phyloP scores from a whole-genome alignment of 35 echinoderm and acorn worm genomes.

The Stichopus chloronotus region DNA sequence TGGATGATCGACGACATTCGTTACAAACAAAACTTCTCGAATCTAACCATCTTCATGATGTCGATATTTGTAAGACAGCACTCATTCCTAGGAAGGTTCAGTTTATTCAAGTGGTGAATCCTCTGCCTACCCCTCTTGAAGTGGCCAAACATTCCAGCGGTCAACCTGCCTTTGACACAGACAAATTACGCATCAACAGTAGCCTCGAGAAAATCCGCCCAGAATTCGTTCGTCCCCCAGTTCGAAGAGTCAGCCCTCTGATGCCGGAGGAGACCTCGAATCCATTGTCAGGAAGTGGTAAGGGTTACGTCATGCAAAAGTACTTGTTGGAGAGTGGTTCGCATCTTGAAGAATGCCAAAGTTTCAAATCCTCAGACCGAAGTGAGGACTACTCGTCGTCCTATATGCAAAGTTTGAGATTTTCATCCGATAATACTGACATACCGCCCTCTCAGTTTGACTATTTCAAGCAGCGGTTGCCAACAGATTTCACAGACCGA shows the following conservation, averaged over 20 bases:
- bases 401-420: background rate
- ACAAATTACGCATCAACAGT: slow-evolving; percentile 62
- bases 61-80: slow-evolving; percentile 20
- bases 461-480: slow-evolving; percentile 57
- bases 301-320: slow-evolving; percentile 53
- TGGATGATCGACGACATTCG: background rate
- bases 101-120: slow-evolving; percentile 57
- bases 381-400: slow-evolving; percentile 27
- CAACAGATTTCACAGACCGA: slow-evolving; percentile 46
- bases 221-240: slow-evolving; percentile 53
- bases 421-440: slow-evolving; percentile 26
- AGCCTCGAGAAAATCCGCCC: slow-evolving; percentile 67
- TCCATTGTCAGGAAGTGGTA: background rate
- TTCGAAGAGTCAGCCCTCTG: background rate
- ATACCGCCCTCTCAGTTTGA: background rate
- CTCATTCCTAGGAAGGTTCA: slow-evolving; percentile 32
- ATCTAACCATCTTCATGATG: slow-evolving; percentile 54
- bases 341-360: background rate
- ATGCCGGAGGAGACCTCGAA: background rate
- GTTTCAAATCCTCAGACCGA: background rate
- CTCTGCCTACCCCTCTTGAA: background rate
- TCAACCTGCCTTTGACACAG: slow-evolving; percentile 50
- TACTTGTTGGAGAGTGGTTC: slow-evolving; percentile 31
- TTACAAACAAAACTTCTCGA: slow-evolving; percentile 49
- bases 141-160: background rate